phyloP scores from a whole-genome alignment of 2,113 vertebrate species.

The Xenopus borealis region DNA sequence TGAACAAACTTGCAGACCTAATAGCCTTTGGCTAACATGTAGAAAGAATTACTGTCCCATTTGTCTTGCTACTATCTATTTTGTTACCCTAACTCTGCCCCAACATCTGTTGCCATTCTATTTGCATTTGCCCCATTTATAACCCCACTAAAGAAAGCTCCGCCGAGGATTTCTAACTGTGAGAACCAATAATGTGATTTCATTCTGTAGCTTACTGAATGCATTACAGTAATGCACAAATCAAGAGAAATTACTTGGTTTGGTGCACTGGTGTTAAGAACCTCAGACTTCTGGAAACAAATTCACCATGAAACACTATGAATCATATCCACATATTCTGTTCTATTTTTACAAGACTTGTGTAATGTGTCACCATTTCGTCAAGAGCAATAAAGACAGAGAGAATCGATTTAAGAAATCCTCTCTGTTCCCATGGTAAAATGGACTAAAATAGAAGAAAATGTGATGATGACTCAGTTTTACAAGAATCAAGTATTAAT shows the following conservation, averaged over 20 bases:
- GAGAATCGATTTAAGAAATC: constrained; percentile 18
- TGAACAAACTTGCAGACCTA: no score
- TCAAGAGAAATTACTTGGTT: background rate
- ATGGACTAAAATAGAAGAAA: constrained; percentile 27
- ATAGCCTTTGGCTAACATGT: no score
- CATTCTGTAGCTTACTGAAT: no score
- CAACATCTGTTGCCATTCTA: no score
- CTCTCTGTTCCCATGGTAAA: constrained; percentile 36
- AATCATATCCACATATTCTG: background rate
- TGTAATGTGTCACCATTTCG: constrained; percentile 25
- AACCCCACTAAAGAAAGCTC: no score
- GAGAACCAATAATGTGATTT: no score
- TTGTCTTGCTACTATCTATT: no score
- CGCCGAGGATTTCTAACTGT: no score
- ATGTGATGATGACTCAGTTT: constrained; percentile 21
- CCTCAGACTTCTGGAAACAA: background rate
- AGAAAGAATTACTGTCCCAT: no score
- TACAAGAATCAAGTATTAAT: background rate
- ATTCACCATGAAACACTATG: background rate
- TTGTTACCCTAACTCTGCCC: no score
- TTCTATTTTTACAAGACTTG: background rate
- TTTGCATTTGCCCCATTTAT: no score
- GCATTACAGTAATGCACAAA: no score
- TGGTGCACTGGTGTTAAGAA: background rate
- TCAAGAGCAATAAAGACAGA: background rate